Conservation (phyloP, 2,888 invertebrate species). For the Empis stercorea region DNA sequence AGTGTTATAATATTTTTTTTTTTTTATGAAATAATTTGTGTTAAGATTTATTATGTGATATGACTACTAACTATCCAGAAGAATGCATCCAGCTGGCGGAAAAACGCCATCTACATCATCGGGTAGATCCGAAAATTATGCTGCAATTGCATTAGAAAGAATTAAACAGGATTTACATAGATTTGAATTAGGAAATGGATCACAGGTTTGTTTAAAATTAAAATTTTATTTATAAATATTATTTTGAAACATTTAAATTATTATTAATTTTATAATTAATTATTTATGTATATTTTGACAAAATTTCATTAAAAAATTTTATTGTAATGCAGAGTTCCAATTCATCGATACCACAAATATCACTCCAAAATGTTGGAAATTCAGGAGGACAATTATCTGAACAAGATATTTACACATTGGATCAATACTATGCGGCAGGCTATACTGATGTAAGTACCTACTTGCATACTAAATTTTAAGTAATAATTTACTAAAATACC, state of each 20-base stretch:
- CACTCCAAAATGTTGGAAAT: constrained; percentile 12
- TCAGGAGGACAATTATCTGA: constrained; percentile 13
- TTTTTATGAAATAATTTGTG: too few species aligned
- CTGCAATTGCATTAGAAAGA: constrained; percentile 36
- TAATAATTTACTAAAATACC: too few species aligned
- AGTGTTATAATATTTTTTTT: too few species aligned
- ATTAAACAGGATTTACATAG: constrained; percentile 37
- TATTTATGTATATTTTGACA: too few species aligned
- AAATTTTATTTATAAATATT: not conserved
- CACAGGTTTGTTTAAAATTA: constrained; percentile 24
- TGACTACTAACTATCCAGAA: constrained; percentile 35
- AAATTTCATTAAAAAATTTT: not conserved
- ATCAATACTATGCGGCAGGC: constrained; percentile 12
- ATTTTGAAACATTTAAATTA: not conserved
- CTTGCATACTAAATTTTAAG: too few species aligned
- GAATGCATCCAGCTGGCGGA: constrained; percentile 39
- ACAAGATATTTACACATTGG: constrained; percentile 13
- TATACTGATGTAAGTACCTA: constrained; percentile 14
- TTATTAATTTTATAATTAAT: not conserved
- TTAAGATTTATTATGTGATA: constrained; percentile 26
- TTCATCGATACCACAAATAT: constrained; percentile 12
- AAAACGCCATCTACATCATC: constrained; percentile 26
- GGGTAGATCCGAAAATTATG: constrained; percentile 37
- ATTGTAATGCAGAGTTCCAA: constrained; percentile 7
- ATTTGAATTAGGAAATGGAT: constrained; percentile 36